Conservation (phyloP, 2,888 invertebrate species). For the Heliconius aoede region DNA sequence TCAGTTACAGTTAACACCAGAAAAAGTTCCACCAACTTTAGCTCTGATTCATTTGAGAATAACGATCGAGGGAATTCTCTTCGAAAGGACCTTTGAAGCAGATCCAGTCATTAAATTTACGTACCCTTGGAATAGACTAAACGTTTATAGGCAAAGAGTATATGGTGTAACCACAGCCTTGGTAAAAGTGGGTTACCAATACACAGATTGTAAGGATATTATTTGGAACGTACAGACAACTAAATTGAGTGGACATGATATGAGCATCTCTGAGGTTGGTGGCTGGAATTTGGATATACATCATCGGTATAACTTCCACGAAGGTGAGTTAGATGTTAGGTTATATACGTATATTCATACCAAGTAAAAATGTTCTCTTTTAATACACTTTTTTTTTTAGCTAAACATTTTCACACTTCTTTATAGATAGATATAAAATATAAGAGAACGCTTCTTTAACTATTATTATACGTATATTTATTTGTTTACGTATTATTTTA, state of each 20-base stretch:
- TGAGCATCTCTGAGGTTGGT: constrained; percentile 98
- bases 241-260: constrained; percentile 96
- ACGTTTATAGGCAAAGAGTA: constrained; percentile 97
- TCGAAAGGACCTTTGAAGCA: constrained; percentile 96
- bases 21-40: constrained; percentile 90
- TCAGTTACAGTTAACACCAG: constrained; percentile 94
- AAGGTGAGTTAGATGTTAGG: constrained; percentile 85
- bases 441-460: too few relatives aligned
- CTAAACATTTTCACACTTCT: too few relatives aligned
- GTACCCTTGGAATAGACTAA: constrained; percentile 98
- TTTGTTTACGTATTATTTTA: background rate
- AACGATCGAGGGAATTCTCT: constrained; percentile 96
- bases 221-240: constrained; percentile 99
- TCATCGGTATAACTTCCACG: constrained; percentile 98
- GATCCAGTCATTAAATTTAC: constrained; percentile 98
- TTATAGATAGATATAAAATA: too few relatives aligned
- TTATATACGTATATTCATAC: background rate
- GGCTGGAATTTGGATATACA: constrained; percentile 99
- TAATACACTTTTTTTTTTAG: too few relatives aligned
- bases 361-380: too few relatives aligned
- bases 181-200: constrained; percentile 98
- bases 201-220: constrained; percentile 94
- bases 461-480: background rate
- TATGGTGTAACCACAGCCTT: constrained; percentile 98
- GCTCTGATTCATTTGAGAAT: constrained; percentile 96